Evolutionary conservation across 2,888 invertebrate genomes (phyloP), one percentile per base, ranked within the genome.

Genomic region (Drosophila antonietae): DNA sequence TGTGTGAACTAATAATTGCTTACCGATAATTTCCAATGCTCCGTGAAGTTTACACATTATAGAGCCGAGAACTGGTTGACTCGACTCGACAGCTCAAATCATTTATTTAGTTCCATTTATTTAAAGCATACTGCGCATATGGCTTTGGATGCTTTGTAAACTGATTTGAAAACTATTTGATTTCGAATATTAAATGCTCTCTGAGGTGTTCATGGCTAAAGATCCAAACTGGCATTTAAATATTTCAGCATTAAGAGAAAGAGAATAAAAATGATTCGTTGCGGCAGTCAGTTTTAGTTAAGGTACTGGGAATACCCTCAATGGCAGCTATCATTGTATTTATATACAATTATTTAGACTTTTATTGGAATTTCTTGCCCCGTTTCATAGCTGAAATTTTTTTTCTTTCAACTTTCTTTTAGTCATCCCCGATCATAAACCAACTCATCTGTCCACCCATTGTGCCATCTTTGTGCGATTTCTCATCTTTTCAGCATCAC

Each of bases 1-100:
- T 88, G 77, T 85, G 83, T 85, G 74, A 88, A 80, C 77, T 73
- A 77, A 84, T 88, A 88, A 88, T 88, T 85, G 88, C 64, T 66
- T 70, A 55, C 51, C 56, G 59, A 80, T 72, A 66, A 79, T 74
- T 68, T 65, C 49, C 60, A 86, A 80, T 86, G 71, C 57, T 46
- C 65, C 68, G 63, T 68, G 64, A 78, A 81, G 74, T 67, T 68
- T 55, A 69, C 57, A 78, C 73, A 73, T 72, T 72, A 57, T 55
- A 56, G 59, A 44, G 53, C 47, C n/a, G 67, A 49, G 49, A 62
- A 59, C 62, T 46, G 61, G 61, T 61, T 57, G 68, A 53, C 31
- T 47, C 51, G 52, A 31, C 46, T 39, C 49, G 33, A 51, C 49
- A 51, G 39, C 46, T 67, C 57, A 39, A 58, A 10, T 43, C 55